Evolutionary conservation across 2,888 invertebrate genomes (phyloP), one percentile per base, ranked within the genome.

Genomic region (Scaeva pyrastri): DNA sequence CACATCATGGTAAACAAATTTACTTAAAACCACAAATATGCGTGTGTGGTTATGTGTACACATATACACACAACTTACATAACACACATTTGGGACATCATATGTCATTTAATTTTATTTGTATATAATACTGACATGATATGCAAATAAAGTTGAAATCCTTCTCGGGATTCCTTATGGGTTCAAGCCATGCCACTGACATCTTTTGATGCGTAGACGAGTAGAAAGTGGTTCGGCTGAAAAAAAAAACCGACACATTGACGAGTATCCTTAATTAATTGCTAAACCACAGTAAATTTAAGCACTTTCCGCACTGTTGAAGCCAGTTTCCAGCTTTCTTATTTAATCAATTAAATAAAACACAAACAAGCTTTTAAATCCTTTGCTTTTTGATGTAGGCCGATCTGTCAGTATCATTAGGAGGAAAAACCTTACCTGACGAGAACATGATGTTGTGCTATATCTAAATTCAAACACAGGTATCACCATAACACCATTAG

Each of bases 21-120:
- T 74, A 70, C 74, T 70, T 16, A 1, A 68, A 80, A 75, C 80
- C 80, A 71, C 81, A 75, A 21, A 56, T 56, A 58, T 66, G 64
- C 19, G 41, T 31, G 39, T 50, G 43, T 14, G 14, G 2, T 50
- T 14, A 11, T 19, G 10, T 31, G 31, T 10, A 2, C 19, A 45
- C 21, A 19, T 21, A 11, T 48, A 19, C 19, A 21, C 12, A 10
- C 41, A 45, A 16, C 39, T 23, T 14, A 60, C 14, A 26, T 23
- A 62, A 10, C 10, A 11, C 16, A 48, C 31, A 7, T 21, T 6
- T 31, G 14, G 19, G 26, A 48, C 48, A 31, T 50, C 14, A 4
- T 31, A 36, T 41, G 11, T 52, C 26, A 48, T 11, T 16, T 7
- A 41, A n/a, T 19, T 72, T 26, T 19, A 45, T 50, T 66, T 66